These are phyloP conservation scores for Poicephalus gulielmi DNA, from an alignment of 2,113 vertebrate genomes.

Conservation along the genomic window DNA sequence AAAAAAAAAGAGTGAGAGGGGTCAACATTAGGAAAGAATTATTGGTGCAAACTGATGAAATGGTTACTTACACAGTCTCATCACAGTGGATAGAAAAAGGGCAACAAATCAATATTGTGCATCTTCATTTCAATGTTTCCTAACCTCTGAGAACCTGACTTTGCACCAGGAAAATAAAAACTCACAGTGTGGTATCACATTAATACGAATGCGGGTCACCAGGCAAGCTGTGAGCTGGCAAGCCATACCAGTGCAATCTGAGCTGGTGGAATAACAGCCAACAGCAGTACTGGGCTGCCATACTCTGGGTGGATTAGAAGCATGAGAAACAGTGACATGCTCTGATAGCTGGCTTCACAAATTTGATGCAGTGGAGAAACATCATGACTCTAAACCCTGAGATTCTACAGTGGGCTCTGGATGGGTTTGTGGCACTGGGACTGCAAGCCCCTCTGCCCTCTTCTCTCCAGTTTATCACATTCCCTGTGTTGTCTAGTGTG, in stretches of 20 bases:
- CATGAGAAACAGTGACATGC: rapidly evolving
- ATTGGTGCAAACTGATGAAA: not conserved
- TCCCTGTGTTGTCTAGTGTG: not conserved
- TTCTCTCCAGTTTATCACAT: not conserved
- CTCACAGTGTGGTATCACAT: not conserved
- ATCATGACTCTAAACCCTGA: not conserved
- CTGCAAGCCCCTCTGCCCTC: not conserved
- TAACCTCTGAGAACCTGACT: not conserved
- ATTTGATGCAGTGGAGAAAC: not conserved
- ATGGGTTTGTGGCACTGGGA: not conserved
- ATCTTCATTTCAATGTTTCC: not conserved
- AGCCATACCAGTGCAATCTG: not conserved
- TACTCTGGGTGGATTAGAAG: not conserved
- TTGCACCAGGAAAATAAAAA: not conserved
- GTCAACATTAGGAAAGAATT: not conserved
- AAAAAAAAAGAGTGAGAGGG: not conserved
- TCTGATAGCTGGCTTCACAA: not conserved
- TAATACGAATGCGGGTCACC: rapidly evolving
- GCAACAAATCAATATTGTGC: not conserved
- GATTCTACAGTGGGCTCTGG: not conserved
- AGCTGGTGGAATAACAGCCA: not conserved
- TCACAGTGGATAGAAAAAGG: not conserved
- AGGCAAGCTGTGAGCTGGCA: not conserved
- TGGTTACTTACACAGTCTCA: not conserved
- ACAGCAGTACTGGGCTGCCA: not conserved